Conservation (phyloP, 2,113 vertebrate species). For the Epinephelus moara region DNA sequence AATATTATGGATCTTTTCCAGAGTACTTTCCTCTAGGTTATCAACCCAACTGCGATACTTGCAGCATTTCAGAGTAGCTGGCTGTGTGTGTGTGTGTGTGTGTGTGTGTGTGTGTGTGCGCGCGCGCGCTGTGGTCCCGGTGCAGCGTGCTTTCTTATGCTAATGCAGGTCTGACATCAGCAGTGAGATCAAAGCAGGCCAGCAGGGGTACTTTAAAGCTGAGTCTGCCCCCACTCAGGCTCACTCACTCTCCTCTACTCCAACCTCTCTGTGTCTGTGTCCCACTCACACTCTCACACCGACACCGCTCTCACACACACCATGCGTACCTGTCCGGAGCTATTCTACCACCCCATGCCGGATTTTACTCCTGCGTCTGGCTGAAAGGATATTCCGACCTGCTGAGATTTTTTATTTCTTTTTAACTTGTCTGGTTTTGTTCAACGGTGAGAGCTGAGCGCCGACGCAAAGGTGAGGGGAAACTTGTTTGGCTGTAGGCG, state of each 20-base stretch:
- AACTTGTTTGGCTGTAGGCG: neutral
- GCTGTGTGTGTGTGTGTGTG: no score
- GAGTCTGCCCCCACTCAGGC: constrained; percentile 65
- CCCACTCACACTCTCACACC: constrained; percentile 21
- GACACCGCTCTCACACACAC: constrained; percentile 29
- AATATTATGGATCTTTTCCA: constrained; percentile 1
- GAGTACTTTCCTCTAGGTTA: neutral
- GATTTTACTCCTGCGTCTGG: constrained; percentile 76
- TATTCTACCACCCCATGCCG: constrained; percentile 59
- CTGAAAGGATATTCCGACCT: constrained; percentile 68
- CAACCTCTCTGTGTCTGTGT: neutral
- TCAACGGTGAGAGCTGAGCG: constrained; percentile 4
- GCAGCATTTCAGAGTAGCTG: neutral
- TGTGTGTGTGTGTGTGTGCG: no score
- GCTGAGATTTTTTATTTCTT: neutral
- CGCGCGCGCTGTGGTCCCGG: constrained; percentile 17
- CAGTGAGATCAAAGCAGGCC: constrained; percentile 85
- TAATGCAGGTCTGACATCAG: constrained; percentile 92
- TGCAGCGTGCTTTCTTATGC: constrained; percentile 88
- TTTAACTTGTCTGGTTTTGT: neutral
- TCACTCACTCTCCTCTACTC: constrained; percentile 53
- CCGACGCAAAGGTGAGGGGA: constrained; percentile 65
- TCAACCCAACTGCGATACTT: neutral
- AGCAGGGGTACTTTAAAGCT: constrained; percentile 82
- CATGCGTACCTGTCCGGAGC: constrained; percentile 80